A percentile compares a stretch with the other conserved stretches of the same genome.
These are phyloP conservation scores for Trematomus bernacchii DNA, from an alignment of 2,797 vertebrate genomes.

Conservation along the genomic window DNA sequence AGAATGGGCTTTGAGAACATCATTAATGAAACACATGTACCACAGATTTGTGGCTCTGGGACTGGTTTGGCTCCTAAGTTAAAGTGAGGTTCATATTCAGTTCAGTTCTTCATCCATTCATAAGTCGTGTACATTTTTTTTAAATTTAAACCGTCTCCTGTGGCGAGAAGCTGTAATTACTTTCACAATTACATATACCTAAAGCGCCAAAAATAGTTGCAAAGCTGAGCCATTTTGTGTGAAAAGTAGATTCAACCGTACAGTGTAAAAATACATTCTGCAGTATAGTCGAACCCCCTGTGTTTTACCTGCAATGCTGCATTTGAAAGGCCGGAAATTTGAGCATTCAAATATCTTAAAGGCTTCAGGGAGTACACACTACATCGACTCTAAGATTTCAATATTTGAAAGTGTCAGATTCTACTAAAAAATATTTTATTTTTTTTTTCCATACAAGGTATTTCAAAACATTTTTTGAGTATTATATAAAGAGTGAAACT, in stretches of 20 bases:
- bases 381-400: neutral
- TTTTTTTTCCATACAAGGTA: neutral
- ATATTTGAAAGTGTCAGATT: neutral
- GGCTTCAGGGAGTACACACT: neutral
- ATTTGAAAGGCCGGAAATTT: conserved; percentile 3
- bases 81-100: conserved; percentile 48
- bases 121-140: conserved; percentile 12
- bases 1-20: conserved; percentile 25
- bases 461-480: neutral
- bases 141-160: conserved; percentile 20
- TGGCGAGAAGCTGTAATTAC: conserved; percentile 11
- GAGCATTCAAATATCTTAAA: neutral
- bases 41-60: too few relatives aligned
- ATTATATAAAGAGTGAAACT: neutral
- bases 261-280: conserved; percentile 15
- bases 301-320: conserved; percentile 4
- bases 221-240: conserved; percentile 20
- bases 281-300: neutral
- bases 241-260: conserved; percentile 24
- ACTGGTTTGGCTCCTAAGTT: conserved; percentile 26
- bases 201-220: conserved; percentile 28
- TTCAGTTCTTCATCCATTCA: conserved; percentile 51
- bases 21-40: conserved; percentile 29
- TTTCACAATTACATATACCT: conserved; percentile 24
- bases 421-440: neutral